A percentile compares a stretch with the other conserved stretches of the same genome.
Evolutionary conservation across 2,888 invertebrate genomes (phyloP).

Genomic region (Myathropa florea): DNA sequence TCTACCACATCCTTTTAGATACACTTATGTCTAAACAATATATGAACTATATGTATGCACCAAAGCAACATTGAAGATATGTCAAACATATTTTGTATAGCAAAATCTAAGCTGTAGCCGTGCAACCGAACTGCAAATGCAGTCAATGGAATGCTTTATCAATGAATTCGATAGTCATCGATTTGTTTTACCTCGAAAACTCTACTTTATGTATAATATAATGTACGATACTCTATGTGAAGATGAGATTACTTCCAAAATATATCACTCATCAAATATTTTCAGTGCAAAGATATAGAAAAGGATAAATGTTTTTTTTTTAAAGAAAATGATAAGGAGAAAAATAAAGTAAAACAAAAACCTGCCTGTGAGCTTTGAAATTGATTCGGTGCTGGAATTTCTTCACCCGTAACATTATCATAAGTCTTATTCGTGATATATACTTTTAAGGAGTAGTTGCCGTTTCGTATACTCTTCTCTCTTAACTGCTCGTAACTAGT

Average conservation of each 20-base stretch:
- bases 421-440: constrained; percentile 73
- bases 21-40: not conserved
- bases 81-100: not conserved
- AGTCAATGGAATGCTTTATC: not conserved
- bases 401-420: constrained; percentile 63
- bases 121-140: not conserved
- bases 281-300: constrained; percentile 21
- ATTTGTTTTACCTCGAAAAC: constrained; percentile 1
- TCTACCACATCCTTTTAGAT: not conserved
- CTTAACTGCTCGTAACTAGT: constrained; percentile 74
- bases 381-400: constrained; percentile 61
- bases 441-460: constrained; percentile 71
- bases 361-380: constrained; percentile 66
- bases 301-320: constrained; percentile 4
- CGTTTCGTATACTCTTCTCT: constrained; percentile 73
- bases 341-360: constrained; percentile 44
- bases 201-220: not conserved
- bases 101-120: not conserved
- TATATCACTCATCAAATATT: not conserved
- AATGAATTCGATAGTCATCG: not conserved
- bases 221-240: not conserved
- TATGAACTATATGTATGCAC: not conserved
- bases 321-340: not conserved
- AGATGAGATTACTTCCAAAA: not conserved
- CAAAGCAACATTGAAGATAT: not conserved